Base-by-base conservation (phyloP, 37 sponge, comb jelly and placozoan species). In the Tethya wilhelma region DNA sequence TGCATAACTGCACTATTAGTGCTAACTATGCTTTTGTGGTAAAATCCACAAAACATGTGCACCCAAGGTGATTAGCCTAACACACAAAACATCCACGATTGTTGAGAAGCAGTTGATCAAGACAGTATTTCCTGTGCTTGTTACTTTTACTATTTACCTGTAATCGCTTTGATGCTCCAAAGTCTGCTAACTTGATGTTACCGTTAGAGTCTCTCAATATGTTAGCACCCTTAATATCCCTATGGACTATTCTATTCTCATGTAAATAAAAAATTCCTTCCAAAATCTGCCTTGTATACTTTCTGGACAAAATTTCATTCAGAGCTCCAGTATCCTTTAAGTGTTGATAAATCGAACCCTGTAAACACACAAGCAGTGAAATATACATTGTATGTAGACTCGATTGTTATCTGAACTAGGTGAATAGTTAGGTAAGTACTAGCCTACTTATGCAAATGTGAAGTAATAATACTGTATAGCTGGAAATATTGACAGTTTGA, bases 211-310 rank as follows among this genome's bases (percentile, higher is more conserved):
- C 92, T 79, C 90, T 83, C 26, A 98, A 83, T 17, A 98, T 91
- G 64, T 98, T 98, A 17, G 99, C 99, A 40, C 90, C 98, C 69
- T 97, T 97, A 23, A 97, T 86, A 75, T 97, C 98, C 33, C 98
- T 67, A 45, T 97, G 98, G 8, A 97, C 90, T 59, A 97, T 90
- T 38, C 67, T 80, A 66, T 91, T 84, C 33, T 84, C 87, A 59
- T 97, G 98, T 29, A 97, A 90, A 78, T 95, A 97, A 63, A 56
- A 69, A 25, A 94, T 69, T 4, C 98, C 98, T 55, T 97, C 93
- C 38, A 97, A 67, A 2, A 97, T 89, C 81, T 97, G 98, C 34
- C 87, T 39, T 8, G 93, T 92, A 83, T 95, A 97, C 59, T 95
- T 97, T 34, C 93, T 68, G 2, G 98, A 86, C 38, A 89, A 64